Conservation (phyloP, 1,140 invertebrate genomes). For the Rhagoletis pomonella region DNA sequence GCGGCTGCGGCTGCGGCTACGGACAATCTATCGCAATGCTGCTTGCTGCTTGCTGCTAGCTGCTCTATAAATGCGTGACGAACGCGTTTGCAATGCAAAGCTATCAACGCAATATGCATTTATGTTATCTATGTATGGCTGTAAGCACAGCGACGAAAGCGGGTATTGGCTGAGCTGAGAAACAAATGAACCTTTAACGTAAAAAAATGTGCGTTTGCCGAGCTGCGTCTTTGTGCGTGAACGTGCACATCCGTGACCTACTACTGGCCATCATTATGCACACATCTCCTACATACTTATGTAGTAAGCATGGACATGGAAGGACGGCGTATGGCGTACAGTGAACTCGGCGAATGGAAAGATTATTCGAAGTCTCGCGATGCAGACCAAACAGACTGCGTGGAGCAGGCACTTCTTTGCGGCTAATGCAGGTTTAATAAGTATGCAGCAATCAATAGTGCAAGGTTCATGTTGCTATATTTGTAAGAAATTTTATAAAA, state of each 20-base stretch:
- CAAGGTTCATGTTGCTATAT: no score
- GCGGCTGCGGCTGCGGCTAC: no score
- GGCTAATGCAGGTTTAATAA: no score
- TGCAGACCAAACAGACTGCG: neutral
- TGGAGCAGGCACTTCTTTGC: neutral
- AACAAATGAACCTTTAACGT: neutral
- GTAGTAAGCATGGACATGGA: neutral
- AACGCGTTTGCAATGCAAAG: slow-evolving; percentile 7
- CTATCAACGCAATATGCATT: neutral
- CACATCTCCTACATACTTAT: neutral
- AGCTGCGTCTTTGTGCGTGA: neutral
- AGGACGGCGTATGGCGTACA: neutral
- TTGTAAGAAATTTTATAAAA: neutral
- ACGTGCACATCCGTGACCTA: slow-evolving; percentile 25
- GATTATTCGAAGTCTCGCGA: slow-evolving; percentile 10
- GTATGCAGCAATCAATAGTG: no score
- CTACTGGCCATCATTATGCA: slow-evolving; percentile 1
- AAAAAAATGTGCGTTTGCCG: slow-evolving; percentile 9
- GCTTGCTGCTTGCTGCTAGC: neutral
- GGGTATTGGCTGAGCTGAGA: neutral
- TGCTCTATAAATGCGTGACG: neutral
- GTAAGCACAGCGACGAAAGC: neutral
- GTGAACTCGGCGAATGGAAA: neutral
- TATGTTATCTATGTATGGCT: neutral
- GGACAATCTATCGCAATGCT: neutral